These are phyloP conservation scores for Crambe crambe DNA, from an alignment of 37 sponge, comb jelly and placozoan genomes.

Conservation along the genomic window DNA sequence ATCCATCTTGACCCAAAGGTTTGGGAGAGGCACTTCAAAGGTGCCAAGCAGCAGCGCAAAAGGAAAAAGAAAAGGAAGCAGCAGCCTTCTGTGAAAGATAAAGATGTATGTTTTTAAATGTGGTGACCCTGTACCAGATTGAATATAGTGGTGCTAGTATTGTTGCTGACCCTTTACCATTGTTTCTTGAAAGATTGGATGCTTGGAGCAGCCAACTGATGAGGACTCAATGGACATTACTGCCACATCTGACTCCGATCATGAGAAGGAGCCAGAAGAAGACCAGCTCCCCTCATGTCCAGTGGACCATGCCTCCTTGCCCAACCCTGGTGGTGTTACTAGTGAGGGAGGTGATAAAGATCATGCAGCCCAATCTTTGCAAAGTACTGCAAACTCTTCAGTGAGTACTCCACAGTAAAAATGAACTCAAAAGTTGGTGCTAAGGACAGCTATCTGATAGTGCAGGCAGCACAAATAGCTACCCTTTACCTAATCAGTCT, in stretches of 20 bases:
- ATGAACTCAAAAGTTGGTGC: too few relatives aligned
- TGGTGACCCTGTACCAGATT: neutral
- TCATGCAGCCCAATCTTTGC: too few relatives aligned
- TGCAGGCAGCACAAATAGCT: too few relatives aligned
- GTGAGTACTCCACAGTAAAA: too few relatives aligned
- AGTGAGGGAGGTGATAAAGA: neutral
- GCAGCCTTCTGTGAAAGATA: neutral
- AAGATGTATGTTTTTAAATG: neutral
- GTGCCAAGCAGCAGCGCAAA: conserved; percentile 5
- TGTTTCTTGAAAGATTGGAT: neutral
- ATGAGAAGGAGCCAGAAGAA: neutral
- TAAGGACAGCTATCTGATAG: too few relatives aligned
- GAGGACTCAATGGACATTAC: neutral
- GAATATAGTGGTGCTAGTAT: too few relatives aligned
- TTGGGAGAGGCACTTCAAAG: conserved; percentile 14
- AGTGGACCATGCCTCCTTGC: neutral
- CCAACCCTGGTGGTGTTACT: too few relatives aligned
- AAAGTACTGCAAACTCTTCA: too few relatives aligned
- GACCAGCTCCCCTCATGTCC: neutral
- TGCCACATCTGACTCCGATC: neutral
- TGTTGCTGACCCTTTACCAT: neutral
- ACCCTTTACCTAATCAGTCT: too few relatives aligned
- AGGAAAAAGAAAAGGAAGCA: neutral
- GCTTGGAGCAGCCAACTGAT: neutral
- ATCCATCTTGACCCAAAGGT: conserved; percentile 9